These are phyloP conservation scores for Koerneria pararmatus DNA, from an alignment of 2,888 invertebrate species.

Conservation along the genomic window DNA sequence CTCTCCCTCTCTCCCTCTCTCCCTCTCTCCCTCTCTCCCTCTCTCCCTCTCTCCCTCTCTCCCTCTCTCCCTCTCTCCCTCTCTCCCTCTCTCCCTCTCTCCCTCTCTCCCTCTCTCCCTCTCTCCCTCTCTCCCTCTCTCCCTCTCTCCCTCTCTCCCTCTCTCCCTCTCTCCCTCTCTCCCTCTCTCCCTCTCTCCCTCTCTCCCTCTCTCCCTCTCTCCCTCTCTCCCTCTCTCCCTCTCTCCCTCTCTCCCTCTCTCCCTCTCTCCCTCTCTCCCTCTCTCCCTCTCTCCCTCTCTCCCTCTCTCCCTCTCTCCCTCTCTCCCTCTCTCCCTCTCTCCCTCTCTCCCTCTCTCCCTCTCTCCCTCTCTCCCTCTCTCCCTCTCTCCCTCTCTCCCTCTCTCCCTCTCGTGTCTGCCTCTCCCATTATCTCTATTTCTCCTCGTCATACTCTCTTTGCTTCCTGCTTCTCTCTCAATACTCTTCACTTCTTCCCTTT, in stretches of 20 bases:
- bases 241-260: conserved; percentile 1
- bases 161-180: background rate
- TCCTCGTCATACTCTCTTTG: background rate
- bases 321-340: background rate
- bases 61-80: background rate
- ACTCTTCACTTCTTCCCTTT: conserved; percentile 12
- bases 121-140: too few relatives aligned
- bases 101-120: background rate
- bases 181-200: background rate
- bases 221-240: background rate
- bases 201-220: conserved; percentile 5
- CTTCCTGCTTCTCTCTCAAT: background rate
- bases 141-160: background rate
- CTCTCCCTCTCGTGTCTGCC: background rate
- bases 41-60: background rate
- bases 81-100: background rate
- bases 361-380: conserved; percentile 4
- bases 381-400: conserved; percentile 5
- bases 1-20: too few relatives aligned
- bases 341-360: background rate
- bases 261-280: background rate
- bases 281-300: background rate
- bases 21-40: too few relatives aligned
- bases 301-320: background rate
- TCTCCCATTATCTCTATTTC: conserved; percentile 8